Base-by-base conservation (phyloP, 2,797 vertebrate genomes). In the Fringilla coelebs region DNA sequence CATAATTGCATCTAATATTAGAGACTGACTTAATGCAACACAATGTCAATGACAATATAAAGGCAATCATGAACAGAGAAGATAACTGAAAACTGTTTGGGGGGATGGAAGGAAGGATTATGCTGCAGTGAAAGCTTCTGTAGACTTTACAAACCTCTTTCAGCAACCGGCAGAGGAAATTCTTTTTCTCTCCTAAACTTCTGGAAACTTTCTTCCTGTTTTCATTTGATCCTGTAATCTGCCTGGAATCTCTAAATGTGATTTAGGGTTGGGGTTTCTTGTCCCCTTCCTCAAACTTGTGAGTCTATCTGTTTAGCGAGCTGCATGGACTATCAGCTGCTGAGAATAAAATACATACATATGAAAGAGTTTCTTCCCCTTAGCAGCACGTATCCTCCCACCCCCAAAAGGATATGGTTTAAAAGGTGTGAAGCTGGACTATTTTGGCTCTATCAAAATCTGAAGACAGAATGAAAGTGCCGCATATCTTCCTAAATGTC, bases 1-100 rank as follows among this genome's bases (percentile, higher is more conserved):
- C 86, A 51, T 95, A 96, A 97, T 95, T 95, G 88, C 93, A 85
- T 93, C 95, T 96, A 97, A 95, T 96, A 94, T 93, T 95, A 95
- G 95, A 90, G 88, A 71, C 84, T 43, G 28, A 49, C 52, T 95
- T 95, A 90, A 88, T 77, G 73, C 72, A 89, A 71, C 63, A 68
- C 83, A 72, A 62, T 24, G 68, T 89, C 96, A 94, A 91, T 91
- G 93, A 87, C 90, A 93, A 80, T 63, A 87, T 71, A 90, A 95
- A 91, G 57, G 61, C 75, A 91, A 85, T 94, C 80, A 80, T 7
- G n/a, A 85, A 43, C 32, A 63, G 38, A 38, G 74, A 88, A 74
- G 58, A 76, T 63, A 82, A 46, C 45, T 70, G 73, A 9, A 71
- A 87, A 88, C 81, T 66, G 10, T 92, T 79, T 48, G 20, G n/a